Evolutionary conservation across 1,140 invertebrate species (phyloP).

Genomic region (Lasioglossum baleicum): DNA sequence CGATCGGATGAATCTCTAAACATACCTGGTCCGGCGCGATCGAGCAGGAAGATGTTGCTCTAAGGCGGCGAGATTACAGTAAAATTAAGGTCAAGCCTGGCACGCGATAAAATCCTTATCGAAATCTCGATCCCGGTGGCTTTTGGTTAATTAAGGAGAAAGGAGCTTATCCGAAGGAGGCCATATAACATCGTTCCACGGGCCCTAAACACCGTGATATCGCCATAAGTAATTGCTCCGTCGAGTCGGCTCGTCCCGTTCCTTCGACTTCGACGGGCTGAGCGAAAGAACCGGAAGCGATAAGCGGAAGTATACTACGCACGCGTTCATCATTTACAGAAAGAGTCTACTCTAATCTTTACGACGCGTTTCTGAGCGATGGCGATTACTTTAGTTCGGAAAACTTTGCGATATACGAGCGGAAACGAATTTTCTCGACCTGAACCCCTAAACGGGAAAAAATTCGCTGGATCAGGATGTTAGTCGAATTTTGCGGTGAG

Average conservation of each 20-base stretch:
- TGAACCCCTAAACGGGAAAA: no score
- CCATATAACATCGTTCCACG: conserved; percentile 54
- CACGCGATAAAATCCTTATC: conserved; percentile 68
- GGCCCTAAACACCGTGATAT: conserved; percentile 57
- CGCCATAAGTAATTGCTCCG: conserved; percentile 60
- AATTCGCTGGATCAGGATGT: no score
- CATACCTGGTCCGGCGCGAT: conserved; percentile 18
- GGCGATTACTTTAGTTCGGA: no score
- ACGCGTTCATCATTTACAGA: not conserved
- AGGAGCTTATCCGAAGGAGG: conserved; percentile 59
- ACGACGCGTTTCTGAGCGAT: no score
- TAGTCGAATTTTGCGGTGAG: no score
- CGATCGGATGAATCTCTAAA: not conserved
- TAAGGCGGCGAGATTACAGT: conserved; percentile 49
- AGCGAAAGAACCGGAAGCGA: conserved; percentile 27
- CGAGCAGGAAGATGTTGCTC: conserved; percentile 35
- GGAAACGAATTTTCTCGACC: no score
- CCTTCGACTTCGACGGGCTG: conserved; percentile 36
- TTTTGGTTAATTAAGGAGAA: conserved; percentile 69
- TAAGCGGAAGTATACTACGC: conserved; percentile 12
- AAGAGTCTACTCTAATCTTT: no score
- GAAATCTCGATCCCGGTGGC: conserved; percentile 63
- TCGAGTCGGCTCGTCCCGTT: conserved; percentile 7
- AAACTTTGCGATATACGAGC: no score
- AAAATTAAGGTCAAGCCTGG: conserved; percentile 61